Evolutionary conservation across 2,888 invertebrate species (phyloP).

Genomic region (Pristionchus entomophagus): DNA sequence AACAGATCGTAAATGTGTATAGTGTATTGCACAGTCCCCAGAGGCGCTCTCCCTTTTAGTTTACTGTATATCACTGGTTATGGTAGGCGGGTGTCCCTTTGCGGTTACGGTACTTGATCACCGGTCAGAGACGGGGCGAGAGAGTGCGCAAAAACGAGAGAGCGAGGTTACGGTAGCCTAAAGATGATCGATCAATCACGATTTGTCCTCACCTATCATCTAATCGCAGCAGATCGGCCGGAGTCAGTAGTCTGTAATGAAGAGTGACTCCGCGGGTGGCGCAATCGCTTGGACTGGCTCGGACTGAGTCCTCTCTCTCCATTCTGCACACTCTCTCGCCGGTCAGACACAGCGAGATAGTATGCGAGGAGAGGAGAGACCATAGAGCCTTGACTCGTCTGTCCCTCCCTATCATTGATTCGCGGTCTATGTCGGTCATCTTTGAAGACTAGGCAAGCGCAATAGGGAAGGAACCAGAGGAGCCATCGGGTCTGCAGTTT

Average conservation of each 20-base stretch:
- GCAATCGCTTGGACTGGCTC: too few species aligned
- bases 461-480: neutral
- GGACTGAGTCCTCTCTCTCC: neutral
- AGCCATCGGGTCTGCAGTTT: neutral
- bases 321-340: too few species aligned
- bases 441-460: neutral
- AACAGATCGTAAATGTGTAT: neutral
- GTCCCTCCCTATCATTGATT: neutral
- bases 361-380: too few species aligned
- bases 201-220: constrained; percentile 42
- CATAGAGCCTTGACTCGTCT: neutral
- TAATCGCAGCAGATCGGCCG: neutral
- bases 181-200: neutral
- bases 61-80: neutral
- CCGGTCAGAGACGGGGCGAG: too few species aligned
- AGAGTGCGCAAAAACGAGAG: too few species aligned
- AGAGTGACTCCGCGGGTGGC: constrained; percentile 10
- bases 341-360: too few species aligned
- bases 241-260: neutral
- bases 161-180: too few species aligned
- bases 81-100: neutral
- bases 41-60: neutral
- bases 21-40: neutral
- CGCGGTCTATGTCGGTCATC: constrained; percentile 2
- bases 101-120: too few species aligned